Evolutionary conservation across 1,140 invertebrate genomes (phyloP).

Genomic region (Aplysia californica): DNA sequence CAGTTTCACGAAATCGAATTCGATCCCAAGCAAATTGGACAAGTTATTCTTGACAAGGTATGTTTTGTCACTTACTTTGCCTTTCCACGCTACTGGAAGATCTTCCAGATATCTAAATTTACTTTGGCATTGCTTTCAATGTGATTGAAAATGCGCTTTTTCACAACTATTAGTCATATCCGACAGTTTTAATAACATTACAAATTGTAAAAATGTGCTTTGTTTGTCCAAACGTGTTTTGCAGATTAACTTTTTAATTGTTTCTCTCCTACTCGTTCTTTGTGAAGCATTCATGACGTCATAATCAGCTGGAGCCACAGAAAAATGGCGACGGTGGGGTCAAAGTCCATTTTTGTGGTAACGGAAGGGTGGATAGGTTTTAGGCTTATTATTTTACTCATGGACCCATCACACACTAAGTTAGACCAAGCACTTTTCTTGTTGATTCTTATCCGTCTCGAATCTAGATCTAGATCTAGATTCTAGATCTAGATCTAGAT

Average conservation of each 20-base stretch:
- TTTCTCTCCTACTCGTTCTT: too few species aligned
- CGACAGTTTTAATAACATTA: too few species aligned
- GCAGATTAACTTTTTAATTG: too few species aligned
- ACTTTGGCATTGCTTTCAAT: neutral
- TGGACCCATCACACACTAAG: neutral
- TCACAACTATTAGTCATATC: too few species aligned
- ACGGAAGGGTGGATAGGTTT: neutral
- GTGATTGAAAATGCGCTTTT: neutral
- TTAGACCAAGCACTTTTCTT: neutral
- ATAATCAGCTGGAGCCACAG: conserved; percentile 13
- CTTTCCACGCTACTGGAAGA: too few species aligned
- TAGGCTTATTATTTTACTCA: neutral
- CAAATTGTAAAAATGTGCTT: neutral
- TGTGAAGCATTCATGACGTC: conserved; percentile 9
- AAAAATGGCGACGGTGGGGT: neutral
- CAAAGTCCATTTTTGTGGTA: conserved; percentile 13
- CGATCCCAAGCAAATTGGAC: neutral
- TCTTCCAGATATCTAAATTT: neutral
- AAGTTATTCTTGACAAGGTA: conserved; percentile 14
- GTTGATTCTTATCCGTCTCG: neutral
- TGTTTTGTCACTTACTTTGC: too few species aligned
- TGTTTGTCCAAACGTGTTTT: neutral
- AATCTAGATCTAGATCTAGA: neutral
- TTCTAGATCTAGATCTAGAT: too few species aligned
- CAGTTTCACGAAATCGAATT: neutral